Percentiles rank a stretch among this genome's conserved stretches.
Conservation (phyloP, 2,113 vertebrate genomes). For the Oryzias celebensis region DNA sequence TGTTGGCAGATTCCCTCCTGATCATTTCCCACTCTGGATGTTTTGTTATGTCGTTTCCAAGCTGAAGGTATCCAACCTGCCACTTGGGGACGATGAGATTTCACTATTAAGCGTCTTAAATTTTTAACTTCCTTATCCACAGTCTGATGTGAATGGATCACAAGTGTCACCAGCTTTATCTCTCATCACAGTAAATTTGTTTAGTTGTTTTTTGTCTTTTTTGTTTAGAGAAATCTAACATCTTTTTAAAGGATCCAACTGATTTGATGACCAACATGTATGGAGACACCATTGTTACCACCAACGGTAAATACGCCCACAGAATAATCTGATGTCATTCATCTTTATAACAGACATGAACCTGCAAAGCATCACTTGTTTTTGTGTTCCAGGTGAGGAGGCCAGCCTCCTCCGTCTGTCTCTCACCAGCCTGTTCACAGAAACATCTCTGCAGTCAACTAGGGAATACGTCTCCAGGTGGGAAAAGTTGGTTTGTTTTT, state of each 20-base stretch:
- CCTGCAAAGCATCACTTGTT: too few species aligned
- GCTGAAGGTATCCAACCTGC: too few species aligned
- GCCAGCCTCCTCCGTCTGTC: slow-evolving; percentile 68
- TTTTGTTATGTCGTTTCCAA: too few species aligned
- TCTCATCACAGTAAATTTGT: too few species aligned
- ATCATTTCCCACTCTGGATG: too few species aligned
- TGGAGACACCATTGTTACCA: slow-evolving; percentile 68
- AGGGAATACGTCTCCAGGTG: slow-evolving; percentile 57
- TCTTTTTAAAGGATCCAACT: slow-evolving; percentile 70
- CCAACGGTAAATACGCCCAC: slow-evolving; percentile 55
- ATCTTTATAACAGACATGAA: background rate
- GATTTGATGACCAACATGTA: slow-evolving; percentile 71
- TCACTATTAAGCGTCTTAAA: too few species aligned
- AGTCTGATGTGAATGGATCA: too few species aligned
- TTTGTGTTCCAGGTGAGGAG: slow-evolving; percentile 58
- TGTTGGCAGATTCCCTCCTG: too few species aligned
- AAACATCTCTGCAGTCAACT: slow-evolving; percentile 44
- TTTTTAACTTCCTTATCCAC: too few species aligned
- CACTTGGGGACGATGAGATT: too few species aligned
- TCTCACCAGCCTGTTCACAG: slow-evolving; percentile 61
- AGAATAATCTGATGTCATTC: too few species aligned
- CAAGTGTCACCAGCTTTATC: too few species aligned
- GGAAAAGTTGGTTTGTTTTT: background rate
- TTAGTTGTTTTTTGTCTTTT: slow-evolving; percentile 12
- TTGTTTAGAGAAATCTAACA: slow-evolving; percentile 57